Evolutionary conservation across 1,140 invertebrate genomes (phyloP).

Genomic region (Heliconius congener): DNA sequence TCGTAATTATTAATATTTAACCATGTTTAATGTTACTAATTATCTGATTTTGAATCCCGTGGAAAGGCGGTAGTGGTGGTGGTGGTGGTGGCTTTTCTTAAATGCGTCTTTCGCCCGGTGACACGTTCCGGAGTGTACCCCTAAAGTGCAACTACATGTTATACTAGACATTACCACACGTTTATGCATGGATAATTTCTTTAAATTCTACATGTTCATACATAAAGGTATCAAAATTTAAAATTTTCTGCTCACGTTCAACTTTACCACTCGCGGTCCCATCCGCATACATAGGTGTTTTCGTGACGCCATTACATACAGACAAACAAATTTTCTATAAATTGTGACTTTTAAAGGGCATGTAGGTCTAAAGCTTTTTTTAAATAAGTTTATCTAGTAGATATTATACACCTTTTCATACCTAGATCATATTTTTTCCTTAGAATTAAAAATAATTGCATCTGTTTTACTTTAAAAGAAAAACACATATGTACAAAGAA

Average conservation of each 20-base stretch:
- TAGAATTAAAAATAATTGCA: neutral
- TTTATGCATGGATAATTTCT: neutral
- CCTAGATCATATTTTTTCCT: neutral
- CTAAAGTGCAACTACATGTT: constrained; percentile 47
- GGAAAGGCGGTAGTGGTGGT: constrained; percentile 23
- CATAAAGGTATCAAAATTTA: constrained; percentile 15
- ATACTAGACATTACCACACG: constrained; percentile 23
- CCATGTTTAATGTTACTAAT: neutral
- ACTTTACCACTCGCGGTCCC: constrained; percentile 41
- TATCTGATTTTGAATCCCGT: constrained; percentile 18
- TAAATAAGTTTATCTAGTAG: too few relatives aligned
- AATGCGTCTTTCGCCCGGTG: constrained; percentile 26
- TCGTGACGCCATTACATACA: constrained; percentile 47
- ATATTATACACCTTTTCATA: too few relatives aligned
- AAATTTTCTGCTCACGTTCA: constrained; percentile 37
- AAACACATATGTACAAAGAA: neutral
- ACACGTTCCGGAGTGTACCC: constrained; percentile 37
- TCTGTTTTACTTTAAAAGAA: neutral
- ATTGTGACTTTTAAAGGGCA: constrained; percentile 15
- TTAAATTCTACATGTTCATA: constrained; percentile 7
- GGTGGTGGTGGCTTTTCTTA: constrained; percentile 17
- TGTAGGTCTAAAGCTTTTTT: neutral
- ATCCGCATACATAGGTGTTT: constrained; percentile 45
- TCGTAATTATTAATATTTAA: neutral
- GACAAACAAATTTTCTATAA: constrained; percentile 44